Percentiles rank a stretch among this genome's conserved stretches.
phyloP scores from a whole-genome alignment of 2,797 vertebrate genomes.

The Glyptemys insculpta region DNA sequence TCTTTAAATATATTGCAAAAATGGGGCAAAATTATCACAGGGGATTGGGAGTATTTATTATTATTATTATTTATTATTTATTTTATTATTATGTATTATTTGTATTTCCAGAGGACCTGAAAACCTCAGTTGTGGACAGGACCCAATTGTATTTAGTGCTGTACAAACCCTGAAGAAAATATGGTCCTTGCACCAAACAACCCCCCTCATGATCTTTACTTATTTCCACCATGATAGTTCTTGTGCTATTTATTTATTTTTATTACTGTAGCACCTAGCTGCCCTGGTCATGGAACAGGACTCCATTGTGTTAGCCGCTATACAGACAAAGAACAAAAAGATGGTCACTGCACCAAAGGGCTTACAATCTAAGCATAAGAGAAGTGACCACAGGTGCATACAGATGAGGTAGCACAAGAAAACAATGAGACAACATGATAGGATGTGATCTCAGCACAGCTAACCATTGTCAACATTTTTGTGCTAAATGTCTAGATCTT shows the following conservation, averaged over 20 bases:
- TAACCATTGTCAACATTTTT: not conserved
- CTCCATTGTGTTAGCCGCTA: not conserved
- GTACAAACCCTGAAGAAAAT: not conserved
- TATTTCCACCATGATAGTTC: not conserved
- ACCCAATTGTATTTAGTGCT: not conserved
- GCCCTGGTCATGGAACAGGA: not conserved
- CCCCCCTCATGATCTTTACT: not conserved
- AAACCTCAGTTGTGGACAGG: no score
- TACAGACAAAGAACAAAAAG: not conserved
- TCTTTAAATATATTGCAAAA: not conserved
- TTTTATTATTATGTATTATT: no score
- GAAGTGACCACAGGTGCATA: not conserved
- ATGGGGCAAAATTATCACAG: not conserved
- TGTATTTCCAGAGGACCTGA: no score
- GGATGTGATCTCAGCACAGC: not conserved
- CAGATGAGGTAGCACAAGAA: not conserved
- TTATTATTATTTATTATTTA: no score
- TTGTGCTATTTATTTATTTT: not conserved
- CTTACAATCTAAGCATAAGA: not conserved
- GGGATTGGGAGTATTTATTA: not conserved
- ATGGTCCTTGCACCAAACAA: fast-evolving
- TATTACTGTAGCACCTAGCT: not conserved
- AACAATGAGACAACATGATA: not conserved
- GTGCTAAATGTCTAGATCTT: not conserved
- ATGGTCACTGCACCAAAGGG: not conserved